Evolutionary conservation across 2,888 invertebrate genomes (phyloP), one percentile per base, ranked within the genome.

Genomic region (Mythimna ferrago): DNA sequence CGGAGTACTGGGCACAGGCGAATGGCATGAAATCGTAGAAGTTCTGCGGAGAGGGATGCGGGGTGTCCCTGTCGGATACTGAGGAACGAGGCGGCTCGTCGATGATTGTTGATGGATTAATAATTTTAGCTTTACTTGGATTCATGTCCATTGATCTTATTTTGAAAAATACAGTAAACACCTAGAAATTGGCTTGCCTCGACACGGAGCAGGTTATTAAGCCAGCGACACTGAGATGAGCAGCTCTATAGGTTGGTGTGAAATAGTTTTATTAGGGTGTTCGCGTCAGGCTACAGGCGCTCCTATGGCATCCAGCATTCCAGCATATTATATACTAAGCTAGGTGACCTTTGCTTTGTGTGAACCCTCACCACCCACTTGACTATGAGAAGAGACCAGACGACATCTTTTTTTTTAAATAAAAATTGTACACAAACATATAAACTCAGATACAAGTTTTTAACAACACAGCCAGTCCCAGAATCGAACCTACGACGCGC

Each of bases 91-190:
- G 2, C 38, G 5, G n/a, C 10, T 60, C 58, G 6, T 38, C 35
- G 19, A 9, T 6, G n/a, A n/a, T 16, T n/a, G 11, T 44, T 14
- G 35, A n/a, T n/a, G 5, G n/a, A 60, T n/a, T n/a, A 38, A 60
- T 60, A 38, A 11, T 60, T 60, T 60, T n/a, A 38, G 38, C 58
- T 60, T 60, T n/a, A 35, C n/a, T 5, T n/a, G n/a, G 10, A 58
- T 10, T 1, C 19, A 32, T 9, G 32, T 57, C 32, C 3, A 32
- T 32, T 57, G 9, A 57, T 56, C 2, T 11, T 11, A 10, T 21
- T 21, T 11, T 21, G 11, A 14, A 2, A 38, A 14, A 56, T 14
- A 11, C 56, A 26, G 56, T 57, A 3, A 26, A 26, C 32, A 26
- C 26, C 57, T 57, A 6, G 7, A 57, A 57, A 57, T 32, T 32